phyloP scores from a whole-genome alignment of 1,140 invertebrate genomes.

The Drosophila repleta region DNA sequence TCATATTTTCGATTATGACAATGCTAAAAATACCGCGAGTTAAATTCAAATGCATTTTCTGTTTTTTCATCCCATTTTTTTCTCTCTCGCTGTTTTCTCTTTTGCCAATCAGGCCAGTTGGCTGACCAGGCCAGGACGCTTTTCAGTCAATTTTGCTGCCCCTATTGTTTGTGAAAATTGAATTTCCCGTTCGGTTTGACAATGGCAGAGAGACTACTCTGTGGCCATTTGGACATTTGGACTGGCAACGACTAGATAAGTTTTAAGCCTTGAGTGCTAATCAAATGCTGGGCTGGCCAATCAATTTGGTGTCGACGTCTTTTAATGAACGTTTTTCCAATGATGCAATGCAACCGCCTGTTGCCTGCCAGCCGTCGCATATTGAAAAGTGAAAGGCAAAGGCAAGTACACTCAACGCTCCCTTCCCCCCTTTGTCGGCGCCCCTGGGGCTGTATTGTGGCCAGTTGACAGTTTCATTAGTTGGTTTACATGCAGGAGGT shows the following conservation, averaged over 20 bases:
- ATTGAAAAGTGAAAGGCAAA: conserved; percentile 21
- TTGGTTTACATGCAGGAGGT: conserved; percentile 69
- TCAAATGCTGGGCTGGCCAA: conserved; percentile 63
- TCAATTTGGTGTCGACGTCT: conserved; percentile 63
- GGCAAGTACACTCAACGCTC: conserved; percentile 14
- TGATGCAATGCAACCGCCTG: conserved; percentile 20
- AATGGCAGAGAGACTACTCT: conserved; percentile 25
- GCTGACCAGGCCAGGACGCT: conserved; percentile 27
- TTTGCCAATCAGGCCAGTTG: conserved; percentile 50
- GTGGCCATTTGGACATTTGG: background rate
- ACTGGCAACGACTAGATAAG: conserved; percentile 56
- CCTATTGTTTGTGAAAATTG: conserved; percentile 66
- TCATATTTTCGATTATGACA: conserved; percentile 63
- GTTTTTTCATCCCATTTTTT: background rate
- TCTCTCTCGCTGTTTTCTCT: background rate
- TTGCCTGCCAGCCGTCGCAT: conserved; percentile 33
- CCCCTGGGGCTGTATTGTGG: conserved; percentile 49
- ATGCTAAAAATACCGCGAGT: conserved; percentile 68
- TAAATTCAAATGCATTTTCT: conserved; percentile 61
- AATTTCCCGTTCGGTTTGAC: conserved; percentile 60
- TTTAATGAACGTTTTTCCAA: conserved; percentile 61
- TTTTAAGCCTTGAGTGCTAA: conserved; percentile 72
- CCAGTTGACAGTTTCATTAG: conserved; percentile 81
- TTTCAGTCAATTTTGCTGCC: conserved; percentile 3
- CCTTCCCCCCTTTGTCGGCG: background rate